Evolutionary conservation across 2,888 invertebrate species (phyloP).

Genomic region (Hedychridium roseum): DNA sequence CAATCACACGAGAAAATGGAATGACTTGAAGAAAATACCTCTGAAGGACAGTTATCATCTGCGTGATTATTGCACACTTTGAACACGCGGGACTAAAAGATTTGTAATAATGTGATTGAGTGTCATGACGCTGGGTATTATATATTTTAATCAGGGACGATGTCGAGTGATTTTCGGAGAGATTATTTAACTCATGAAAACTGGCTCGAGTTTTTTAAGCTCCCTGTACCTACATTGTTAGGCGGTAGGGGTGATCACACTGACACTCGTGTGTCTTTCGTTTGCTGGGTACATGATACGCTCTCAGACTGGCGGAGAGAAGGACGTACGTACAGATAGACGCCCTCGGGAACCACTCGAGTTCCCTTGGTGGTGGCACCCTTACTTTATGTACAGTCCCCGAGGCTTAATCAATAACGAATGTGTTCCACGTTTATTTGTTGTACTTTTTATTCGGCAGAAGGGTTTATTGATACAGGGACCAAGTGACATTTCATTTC

Average conservation of each 20-base stretch:
- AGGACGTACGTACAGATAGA: constrained; percentile 49
- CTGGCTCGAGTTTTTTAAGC: too few relatives aligned
- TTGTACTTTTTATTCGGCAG: constrained; percentile 39
- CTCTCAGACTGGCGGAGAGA: constrained; percentile 49
- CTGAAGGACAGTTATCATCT: too few relatives aligned
- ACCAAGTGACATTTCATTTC: too few relatives aligned
- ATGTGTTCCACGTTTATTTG: constrained; percentile 42
- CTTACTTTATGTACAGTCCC: constrained; percentile 39
- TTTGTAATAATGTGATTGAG: too few relatives aligned
- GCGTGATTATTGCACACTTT: too few relatives aligned
- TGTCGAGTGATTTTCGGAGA: too few relatives aligned
- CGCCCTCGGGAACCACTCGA: constrained; percentile 50
- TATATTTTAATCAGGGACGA: too few relatives aligned
- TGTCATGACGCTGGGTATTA: too few relatives aligned
- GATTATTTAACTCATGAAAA: too few relatives aligned
- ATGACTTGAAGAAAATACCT: too few relatives aligned
- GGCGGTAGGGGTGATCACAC: constrained; percentile 29
- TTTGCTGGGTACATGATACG: constrained; percentile 41
- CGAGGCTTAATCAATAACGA: constrained; percentile 50
- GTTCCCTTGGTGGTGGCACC: constrained; percentile 38
- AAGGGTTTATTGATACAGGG: background rate
- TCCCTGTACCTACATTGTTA: constrained; percentile 35
- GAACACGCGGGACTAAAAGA: too few relatives aligned
- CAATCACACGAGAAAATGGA: too few relatives aligned
- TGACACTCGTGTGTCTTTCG: constrained; percentile 44